Evolutionary conservation across 1,140 invertebrate species (phyloP).

Genomic region (Brachystomella parvula): DNA sequence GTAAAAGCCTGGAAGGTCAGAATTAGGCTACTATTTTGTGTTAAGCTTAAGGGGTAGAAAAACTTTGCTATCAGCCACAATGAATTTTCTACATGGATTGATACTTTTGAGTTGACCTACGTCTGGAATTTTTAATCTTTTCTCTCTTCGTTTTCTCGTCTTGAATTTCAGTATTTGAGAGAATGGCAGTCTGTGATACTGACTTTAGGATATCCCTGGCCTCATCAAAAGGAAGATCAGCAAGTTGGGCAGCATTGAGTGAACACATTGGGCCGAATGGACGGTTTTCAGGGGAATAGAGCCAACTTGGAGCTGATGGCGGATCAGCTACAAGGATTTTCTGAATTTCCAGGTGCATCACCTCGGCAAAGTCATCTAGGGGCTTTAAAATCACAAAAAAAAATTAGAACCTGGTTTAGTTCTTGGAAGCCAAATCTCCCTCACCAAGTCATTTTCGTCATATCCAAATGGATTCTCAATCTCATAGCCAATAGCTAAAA

Average conservation of each 20-base stretch:
- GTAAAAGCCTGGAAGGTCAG: not conserved
- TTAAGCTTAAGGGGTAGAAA: not conserved
- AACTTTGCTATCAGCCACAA: not conserved
- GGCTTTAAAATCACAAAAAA: not conserved
- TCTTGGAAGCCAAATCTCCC: not conserved
- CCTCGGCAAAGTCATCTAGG: not conserved
- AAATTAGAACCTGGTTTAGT: not conserved
- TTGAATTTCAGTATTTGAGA: not conserved
- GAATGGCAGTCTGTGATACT: not conserved
- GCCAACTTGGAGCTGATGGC: not conserved
- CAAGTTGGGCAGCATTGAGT: not conserved
- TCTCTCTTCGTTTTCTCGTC: not conserved
- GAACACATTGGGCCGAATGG: conserved; percentile 1
- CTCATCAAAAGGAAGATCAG: not conserved
- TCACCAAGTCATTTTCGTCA: conserved; percentile 18
- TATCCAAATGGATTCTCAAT: conserved; percentile 24
- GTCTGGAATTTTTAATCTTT: not conserved
- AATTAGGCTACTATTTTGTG: not conserved
- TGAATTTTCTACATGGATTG: not conserved
- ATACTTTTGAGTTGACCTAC: not conserved
- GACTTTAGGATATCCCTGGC: not conserved
- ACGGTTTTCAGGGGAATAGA: not conserved
- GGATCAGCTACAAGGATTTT: not conserved
- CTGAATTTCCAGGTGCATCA: conserved; percentile 2
- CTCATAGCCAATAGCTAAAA: conserved; percentile 9